These are phyloP conservation scores for Argynnis bischoffii DNA, from an alignment of 2,888 invertebrate genomes.

Conservation along the genomic window DNA sequence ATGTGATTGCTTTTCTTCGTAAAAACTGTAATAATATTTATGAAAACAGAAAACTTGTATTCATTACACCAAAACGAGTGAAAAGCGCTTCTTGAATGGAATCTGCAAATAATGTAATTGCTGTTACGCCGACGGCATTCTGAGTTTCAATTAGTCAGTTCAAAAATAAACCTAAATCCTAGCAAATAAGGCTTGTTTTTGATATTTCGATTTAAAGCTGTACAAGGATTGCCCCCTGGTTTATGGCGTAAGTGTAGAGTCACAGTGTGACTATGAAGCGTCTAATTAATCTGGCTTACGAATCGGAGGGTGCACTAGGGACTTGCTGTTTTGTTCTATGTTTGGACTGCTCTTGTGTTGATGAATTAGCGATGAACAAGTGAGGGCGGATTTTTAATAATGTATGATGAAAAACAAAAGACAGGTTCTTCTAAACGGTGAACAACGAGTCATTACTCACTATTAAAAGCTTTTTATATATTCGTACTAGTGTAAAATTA, in stretches of 20 bases:
- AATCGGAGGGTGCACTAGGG: constrained; percentile 31
- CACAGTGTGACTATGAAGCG: constrained; percentile 58
- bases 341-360: constrained; percentile 38
- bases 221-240: constrained; percentile 36
- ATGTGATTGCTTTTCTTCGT: background rate
- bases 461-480: constrained; percentile 11
- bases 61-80: constrained; percentile 29
- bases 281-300: constrained; percentile 64
- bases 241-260: constrained; percentile 46
- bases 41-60: constrained; percentile 25
- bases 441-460: background rate
- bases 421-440: background rate
- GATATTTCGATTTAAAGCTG: constrained; percentile 16
- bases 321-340: constrained; percentile 35
- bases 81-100: constrained; percentile 35
- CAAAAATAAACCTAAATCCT: background rate
- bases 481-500: background rate
- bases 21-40: constrained; percentile 7
- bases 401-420: constrained; percentile 26
- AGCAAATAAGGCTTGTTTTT: background rate
- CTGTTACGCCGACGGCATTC: constrained; percentile 18
- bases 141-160: background rate
- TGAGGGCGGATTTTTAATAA: constrained; percentile 26
- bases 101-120: constrained; percentile 36
- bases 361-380: constrained; percentile 36